Evolutionary conservation across 2,113 vertebrate species (phyloP), one percentile per base, ranked within the genome.

Genomic region (Phainopepla nitens): DNA sequence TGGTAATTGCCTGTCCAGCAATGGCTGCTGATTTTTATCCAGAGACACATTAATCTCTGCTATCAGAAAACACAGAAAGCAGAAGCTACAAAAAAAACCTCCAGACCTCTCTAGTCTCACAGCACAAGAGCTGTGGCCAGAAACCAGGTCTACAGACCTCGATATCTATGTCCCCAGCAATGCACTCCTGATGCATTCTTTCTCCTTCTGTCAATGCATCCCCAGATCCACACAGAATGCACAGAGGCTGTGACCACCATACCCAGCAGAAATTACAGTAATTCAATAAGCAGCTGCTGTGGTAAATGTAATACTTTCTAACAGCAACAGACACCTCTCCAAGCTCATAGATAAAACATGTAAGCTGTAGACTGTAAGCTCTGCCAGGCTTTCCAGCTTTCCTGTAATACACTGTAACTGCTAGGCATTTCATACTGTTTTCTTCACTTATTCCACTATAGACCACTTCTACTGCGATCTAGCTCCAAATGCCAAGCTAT

Each of bases 331-430:
- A 35, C 3, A 2, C 22, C 13, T 22, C 27, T 49, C 44, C 35
- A 76, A 0, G 0, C 21, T 85, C 45, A 64, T 2, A 0, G 29
- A 29, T 39, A 27, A 77, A 91, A 82, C 16, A 49, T 0, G 5
- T 49, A 75, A 65, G 8, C 0, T 15, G 33, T 7, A 72, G 36
- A 60, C 18, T 27, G 20, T 9, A 90, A 78, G 49, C 47, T 50
- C 66, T 75, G 47, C 39, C 41, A 88, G 80, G 42, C 29, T 50
- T 36, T 33, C n/a, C 45, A 77, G 57, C 42, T 35, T 45, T 33
- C 42, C 23, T 0, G 0, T 27, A 88, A 82, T 27, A 82, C 6
- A 35, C 21, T 1, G 0, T 20, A 95, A 84, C 29, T 86, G 45
- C 23, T 23, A 80, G 41, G 44, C 21, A 39, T 51, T 78, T 60